These are phyloP conservation scores for Plutella xylostella DNA, from an alignment of 2,888 invertebrate species.

Conservation along the genomic window DNA sequence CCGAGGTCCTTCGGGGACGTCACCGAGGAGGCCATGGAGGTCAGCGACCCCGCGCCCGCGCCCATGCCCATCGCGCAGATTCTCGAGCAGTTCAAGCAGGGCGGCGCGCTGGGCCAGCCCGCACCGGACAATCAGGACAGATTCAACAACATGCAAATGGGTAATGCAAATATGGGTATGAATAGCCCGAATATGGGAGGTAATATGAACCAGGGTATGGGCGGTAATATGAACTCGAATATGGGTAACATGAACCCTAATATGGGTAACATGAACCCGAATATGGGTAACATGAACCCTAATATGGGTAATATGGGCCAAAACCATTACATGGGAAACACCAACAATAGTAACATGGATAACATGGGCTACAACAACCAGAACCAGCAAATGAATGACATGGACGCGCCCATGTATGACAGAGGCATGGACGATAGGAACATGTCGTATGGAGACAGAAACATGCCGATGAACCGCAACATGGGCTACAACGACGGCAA, in stretches of 20 bases:
- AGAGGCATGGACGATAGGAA: background rate
- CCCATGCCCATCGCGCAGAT: background rate
- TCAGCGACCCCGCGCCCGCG: background rate
- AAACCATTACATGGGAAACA: background rate
- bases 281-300: background rate
- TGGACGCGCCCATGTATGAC: constrained; percentile 8
- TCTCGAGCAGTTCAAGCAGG: background rate
- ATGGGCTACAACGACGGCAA: background rate
- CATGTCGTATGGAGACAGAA: background rate
- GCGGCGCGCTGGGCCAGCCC: background rate
- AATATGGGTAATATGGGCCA: background rate
- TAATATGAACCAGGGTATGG: background rate
- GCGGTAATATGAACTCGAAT: background rate
- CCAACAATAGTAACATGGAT: background rate
- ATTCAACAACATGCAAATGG: background rate
- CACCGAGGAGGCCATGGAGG: constrained; percentile 17
- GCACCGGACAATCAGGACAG: background rate
- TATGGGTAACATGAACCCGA: background rate
- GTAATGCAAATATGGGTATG: background rate
- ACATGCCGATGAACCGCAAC: background rate
- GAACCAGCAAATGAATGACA: constrained; percentile 7
- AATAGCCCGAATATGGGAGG: background rate
- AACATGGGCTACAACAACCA: background rate
- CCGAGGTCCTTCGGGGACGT: constrained; percentile 51
- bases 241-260: background rate